Evolutionary conservation across 2,113 vertebrate genomes (phyloP), one percentile per base, ranked within the genome.

Genomic region (Seriola aureovittata): DNA sequence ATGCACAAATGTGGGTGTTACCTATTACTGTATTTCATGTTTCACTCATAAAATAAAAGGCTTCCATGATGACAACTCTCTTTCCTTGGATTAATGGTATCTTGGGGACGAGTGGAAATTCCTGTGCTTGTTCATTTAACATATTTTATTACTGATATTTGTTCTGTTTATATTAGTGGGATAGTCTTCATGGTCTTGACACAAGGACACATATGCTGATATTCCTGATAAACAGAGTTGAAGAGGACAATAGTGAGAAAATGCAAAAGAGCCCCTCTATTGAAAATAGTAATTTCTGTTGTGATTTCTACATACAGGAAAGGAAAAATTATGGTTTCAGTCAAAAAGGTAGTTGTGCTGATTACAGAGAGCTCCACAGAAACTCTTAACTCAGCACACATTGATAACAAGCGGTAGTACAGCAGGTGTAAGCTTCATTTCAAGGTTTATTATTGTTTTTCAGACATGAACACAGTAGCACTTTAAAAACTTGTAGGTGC

Each of bases 381-480:
- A 74, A 75, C 57, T 25, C 40, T 76, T 12, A 23, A 82, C 71
- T 81, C 72, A 62, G 69, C 42, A 48, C 63, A 48, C 59, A 34
- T 23, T 65, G 75, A 78, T 71, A 84, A 74, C 36, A 82, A 64
- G 63, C 82, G 23, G 74, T 68, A 25, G 70, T 42, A 78, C 44
- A 36, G 44, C 48, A 11, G 54, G 48, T 81, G 21, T 66, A 48
- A 62, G 78, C 76, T 83, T 75, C 68, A 82, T 89, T 89, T 86
- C 78, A 87, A 81, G 91, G 73, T 86, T 81, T 80, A 79, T 91
- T 88, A 87, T 89, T 88, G 54, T 75, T 82, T 64, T 81, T 79
- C 52, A 68, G 85, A 87, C 85, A 73, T 69, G 64, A 87, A 84
- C 65, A 81, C 59, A 42, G 75, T 32, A 65, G 81, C 75, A 72